These are phyloP conservation scores for Oscheius sp. DNA, from an alignment of 1,140 invertebrate genomes.

Conservation along the genomic window DNA sequence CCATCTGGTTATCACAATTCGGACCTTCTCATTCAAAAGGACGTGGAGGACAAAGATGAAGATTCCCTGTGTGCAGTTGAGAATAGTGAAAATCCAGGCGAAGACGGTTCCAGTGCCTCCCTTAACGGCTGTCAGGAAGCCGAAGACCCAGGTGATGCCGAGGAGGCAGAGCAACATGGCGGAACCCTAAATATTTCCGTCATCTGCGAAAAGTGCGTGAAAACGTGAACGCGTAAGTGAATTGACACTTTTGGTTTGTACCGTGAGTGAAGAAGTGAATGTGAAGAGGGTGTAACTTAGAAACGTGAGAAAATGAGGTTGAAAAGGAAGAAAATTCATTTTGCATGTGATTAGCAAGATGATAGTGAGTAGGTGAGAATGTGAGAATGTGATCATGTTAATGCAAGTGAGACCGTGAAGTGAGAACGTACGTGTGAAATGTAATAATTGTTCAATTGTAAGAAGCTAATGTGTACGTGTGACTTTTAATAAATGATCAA, in stretches of 20 bases:
- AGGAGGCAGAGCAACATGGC: slow-evolving; percentile 78
- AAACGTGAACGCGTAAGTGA: neutral
- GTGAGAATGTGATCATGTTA: no score
- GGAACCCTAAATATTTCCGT: slow-evolving; percentile 60
- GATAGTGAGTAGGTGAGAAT: no score
- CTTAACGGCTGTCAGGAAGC: slow-evolving; percentile 76
- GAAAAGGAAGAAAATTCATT: neutral
- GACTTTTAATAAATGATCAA: no score
- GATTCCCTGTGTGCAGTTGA: slow-evolving; percentile 81
- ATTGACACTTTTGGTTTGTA: no score
- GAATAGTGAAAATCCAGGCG: slow-evolving; percentile 85
- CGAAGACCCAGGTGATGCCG: slow-evolving; percentile 84
- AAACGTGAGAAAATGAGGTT: neutral
- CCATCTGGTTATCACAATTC: slow-evolving; percentile 48
- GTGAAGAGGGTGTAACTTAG: neutral
- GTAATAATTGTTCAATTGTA: no score
- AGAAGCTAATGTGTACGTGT: no score
- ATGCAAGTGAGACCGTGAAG: no score
- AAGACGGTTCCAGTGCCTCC: slow-evolving; percentile 65
- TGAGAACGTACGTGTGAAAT: no score
- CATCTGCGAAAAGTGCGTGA: neutral
- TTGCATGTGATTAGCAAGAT: no score
- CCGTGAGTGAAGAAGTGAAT: no score
- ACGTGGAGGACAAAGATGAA: slow-evolving; percentile 94
- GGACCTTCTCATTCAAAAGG: slow-evolving; percentile 88